Base-by-base conservation (phyloP, 1,140 invertebrate genomes). In the Ceratina calcarata region DNA sequence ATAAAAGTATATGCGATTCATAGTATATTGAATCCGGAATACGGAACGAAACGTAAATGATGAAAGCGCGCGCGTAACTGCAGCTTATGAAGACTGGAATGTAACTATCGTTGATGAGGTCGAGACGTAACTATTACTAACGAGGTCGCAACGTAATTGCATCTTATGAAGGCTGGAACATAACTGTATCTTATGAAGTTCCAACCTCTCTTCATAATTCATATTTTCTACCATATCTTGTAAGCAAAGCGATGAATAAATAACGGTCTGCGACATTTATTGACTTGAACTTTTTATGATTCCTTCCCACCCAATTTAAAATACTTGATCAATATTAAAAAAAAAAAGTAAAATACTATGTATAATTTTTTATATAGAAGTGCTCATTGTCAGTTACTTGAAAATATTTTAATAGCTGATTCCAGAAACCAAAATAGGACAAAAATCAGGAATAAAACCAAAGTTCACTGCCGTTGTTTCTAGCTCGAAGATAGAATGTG, bases 101-200 rank as follows among this genome's bases (percentile, higher is more conserved):
- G 49, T 27, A 53, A 68, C 66, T 24, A 13, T 68, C 66, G 66
- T 53, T 68, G 66, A 68, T 27, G 66, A 68, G 22, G 66, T 68
- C 66, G 49, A 68, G 66, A n/a, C 22, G 22, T 68, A 53, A 53
- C 1, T 27, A 68, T 13, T 7, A 32, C 66, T 53, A 68, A 68
- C 22, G 66, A 68, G 49, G 20, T 53, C 49, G 49, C 8, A n/a
- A n/a, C 16, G 16, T 65, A 65, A 65, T 53, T 68, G n/a, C 66
- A n/a, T n/a, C 22, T 68, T 27, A 27, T 53, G 49, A 24, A 65
- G 13, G 45, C n/a, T 68, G 20, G 6, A 51, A 49, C 20, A 45
- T 67, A 67, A 53, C 22, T 4, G 49, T 18, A 10, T 27, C 22
- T 53, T 27, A 27, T 13, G 66, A 27, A 24, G 49, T 15, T n/a